Base-by-base conservation (phyloP, 2,888 invertebrate species). In the Campoplex nolae region DNA sequence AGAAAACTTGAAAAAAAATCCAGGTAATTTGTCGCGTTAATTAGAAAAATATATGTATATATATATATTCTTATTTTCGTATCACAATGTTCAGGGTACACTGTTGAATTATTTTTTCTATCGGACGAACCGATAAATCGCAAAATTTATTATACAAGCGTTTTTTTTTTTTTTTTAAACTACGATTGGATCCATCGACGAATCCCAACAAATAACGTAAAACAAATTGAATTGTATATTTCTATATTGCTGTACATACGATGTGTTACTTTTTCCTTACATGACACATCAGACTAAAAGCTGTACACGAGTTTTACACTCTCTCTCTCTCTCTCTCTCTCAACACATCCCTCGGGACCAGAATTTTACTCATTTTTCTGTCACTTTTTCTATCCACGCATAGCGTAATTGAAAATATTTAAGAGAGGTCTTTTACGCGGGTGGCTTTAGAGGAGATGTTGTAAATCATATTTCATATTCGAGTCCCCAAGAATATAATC, bases 1-100 rank as follows among this genome's bases (percentile, higher is more conserved):
- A 23, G 38, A 38, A 70, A 28, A n/a, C 11, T 6, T 16, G 58
- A 71, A 71, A 45, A 54, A 23, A 65, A 51, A 65, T 71, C 18
- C 58, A 88, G 82, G 78, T 77, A 73, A 79, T 67, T 56, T 23
- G 62, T n/a, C 13, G 54, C n/a, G 23, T 83, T 87, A 35, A 81
- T 84, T 88, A 65, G 74, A 92, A 92, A 92, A 92, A 92, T 91
- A 92, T 91, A 91, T 91, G 28, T 65, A 90, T 88, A 84, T 58
- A 58, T 75, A 38, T 88, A 82, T 88, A 87, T 87, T 86, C 81
- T 58, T 74, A 74, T 87, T 78, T 71, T 83, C 70, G 78, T 91
- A 92, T 92, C 92, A 92, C 90, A 91, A 89, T 90, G 87, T 86
- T 88, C 76, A 75, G 88, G 76, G 32, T 89, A 92, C 89, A 90